Conservation (phyloP, 1,140 invertebrate genomes). For the Brachionus calyciflorus region DNA sequence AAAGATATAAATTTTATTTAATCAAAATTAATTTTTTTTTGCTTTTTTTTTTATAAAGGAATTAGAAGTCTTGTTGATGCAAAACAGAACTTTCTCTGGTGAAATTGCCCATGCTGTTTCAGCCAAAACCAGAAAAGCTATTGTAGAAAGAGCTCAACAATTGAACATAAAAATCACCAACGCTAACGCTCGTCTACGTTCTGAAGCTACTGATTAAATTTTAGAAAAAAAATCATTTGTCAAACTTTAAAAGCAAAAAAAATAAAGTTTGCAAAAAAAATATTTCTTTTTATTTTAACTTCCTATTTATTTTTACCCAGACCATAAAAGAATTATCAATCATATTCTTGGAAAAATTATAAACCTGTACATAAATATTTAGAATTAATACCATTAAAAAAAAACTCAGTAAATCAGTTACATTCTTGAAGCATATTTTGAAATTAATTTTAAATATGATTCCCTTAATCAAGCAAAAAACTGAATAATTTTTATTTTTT, state of each 20-base stretch:
- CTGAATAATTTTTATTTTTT: too few relatives aligned
- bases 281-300: background rate
- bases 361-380: too few relatives aligned
- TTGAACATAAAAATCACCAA: constrained; percentile 92
- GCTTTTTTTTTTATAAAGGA: constrained; percentile 68
- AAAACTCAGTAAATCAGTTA: too few relatives aligned
- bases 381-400: too few relatives aligned
- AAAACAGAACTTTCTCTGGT: constrained; percentile 91
- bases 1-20: background rate
- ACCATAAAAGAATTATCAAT: too few relatives aligned
- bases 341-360: too few relatives aligned
- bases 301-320: background rate
- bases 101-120: constrained; percentile 96
- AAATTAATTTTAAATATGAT: too few relatives aligned
- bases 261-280: constrained; percentile 35
- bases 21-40: background rate
- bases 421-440: too few relatives aligned
- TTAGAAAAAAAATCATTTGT: constrained; percentile 5
- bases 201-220: constrained; percentile 95
- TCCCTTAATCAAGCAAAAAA: too few relatives aligned
- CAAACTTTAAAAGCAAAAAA: background rate
- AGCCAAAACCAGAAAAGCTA: constrained; percentile 88
- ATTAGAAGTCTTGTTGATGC: constrained; percentile 96
- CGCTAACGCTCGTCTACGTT: constrained; percentile 86
- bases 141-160: constrained; percentile 93